Percentiles rank a stretch among this genome's conserved stretches.
Evolutionary conservation across 2,888 invertebrate genomes (phyloP).

Genomic region (Callyntrura guangdongensis): DNA sequence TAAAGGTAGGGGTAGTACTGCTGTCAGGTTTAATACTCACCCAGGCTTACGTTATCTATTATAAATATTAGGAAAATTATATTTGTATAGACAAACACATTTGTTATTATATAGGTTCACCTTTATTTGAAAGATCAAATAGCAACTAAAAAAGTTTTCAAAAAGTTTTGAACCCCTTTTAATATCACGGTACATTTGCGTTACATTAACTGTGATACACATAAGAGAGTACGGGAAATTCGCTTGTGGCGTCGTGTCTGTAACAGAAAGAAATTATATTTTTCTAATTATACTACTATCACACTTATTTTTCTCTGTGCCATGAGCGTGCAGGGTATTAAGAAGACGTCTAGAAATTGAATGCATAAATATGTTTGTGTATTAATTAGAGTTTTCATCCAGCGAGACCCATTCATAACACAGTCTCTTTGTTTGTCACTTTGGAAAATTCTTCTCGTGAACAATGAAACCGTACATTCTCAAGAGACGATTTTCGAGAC

Average conservation of each 20-base stretch:
- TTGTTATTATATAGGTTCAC: background rate
- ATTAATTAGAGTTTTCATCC: conserved; percentile 47
- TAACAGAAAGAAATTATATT: background rate
- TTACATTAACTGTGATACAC: background rate
- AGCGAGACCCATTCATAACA: conserved; percentile 12
- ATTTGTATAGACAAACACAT: background rate
- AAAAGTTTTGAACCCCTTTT: conserved; percentile 34
- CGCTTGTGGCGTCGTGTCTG: background rate
- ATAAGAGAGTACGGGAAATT: conserved; percentile 2
- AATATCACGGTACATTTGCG: conserved; percentile 47
- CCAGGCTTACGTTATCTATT: background rate
- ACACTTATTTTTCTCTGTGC: background rate
- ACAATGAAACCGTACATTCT: conserved; percentile 19
- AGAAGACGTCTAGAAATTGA: conserved; percentile 29
- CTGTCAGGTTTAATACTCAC: no score
- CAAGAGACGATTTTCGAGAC: conserved; percentile 39
- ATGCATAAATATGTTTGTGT: conserved; percentile 53
- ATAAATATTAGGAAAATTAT: conserved; percentile 9
- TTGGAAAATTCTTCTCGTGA: background rate
- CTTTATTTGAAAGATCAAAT: conserved; percentile 55
- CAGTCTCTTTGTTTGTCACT: conserved; percentile 27
- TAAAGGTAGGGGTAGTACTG: background rate
- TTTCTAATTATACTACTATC: background rate
- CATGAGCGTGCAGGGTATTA: background rate
- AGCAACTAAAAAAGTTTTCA: conserved; percentile 44